Conservation (phyloP, 2,888 invertebrate genomes). For the Drosophila limbata region DNA sequence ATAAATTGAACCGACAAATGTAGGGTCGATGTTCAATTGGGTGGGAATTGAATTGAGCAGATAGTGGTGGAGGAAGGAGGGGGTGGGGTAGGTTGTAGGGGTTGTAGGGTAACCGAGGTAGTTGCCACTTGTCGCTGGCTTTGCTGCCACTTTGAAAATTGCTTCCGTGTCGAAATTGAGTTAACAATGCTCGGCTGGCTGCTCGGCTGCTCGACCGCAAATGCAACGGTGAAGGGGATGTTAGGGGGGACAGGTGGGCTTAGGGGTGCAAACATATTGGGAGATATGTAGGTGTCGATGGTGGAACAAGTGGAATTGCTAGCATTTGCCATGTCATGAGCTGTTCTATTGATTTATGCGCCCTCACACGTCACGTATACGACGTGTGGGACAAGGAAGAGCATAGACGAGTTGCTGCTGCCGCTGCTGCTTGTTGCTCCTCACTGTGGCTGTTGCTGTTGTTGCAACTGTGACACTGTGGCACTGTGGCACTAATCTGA, state of each 20-base stretch:
- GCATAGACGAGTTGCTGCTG: slow-evolving; percentile 16
- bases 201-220: slow-evolving; percentile 22
- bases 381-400: slow-evolving; percentile 30
- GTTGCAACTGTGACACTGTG: slow-evolving; percentile 17
- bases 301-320: slow-evolving; percentile 39
- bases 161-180: slow-evolving; percentile 80
- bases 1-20: slow-evolving; percentile 31
- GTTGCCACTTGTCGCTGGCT: slow-evolving; percentile 57
- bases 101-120: slow-evolving; percentile 11
- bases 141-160: slow-evolving; percentile 59
- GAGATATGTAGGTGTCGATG: slow-evolving; percentile 5
- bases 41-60: neutral
- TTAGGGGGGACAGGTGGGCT: neutral
- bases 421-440: slow-evolving; percentile 20
- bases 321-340: slow-evolving; percentile 53
- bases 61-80: neutral
- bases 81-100: neutral
- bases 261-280: neutral
- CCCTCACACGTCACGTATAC: slow-evolving; percentile 56
- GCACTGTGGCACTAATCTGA: slow-evolving; percentile 48
- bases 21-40: slow-evolving; percentile 9
- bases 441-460: neutral
- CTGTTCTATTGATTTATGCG: slow-evolving; percentile 71
- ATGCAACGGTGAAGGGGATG: neutral
- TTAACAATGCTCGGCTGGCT: slow-evolving; percentile 66